These are phyloP conservation scores for Geotrupes spiniger DNA, from an alignment of 2,888 invertebrate species.

Conservation along the genomic window DNA sequence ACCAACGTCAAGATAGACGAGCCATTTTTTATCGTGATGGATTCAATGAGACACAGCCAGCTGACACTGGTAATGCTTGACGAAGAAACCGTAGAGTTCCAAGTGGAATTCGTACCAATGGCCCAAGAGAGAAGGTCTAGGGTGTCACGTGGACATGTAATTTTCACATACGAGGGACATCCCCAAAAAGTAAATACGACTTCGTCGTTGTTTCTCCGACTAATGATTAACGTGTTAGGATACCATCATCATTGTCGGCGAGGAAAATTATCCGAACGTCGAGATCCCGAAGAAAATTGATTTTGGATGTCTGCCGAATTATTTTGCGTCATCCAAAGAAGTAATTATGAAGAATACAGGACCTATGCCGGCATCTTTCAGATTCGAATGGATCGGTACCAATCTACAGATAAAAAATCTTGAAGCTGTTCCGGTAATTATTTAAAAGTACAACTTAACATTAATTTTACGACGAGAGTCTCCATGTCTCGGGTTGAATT, in stretches of 20 bases:
- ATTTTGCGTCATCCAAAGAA: conserved; percentile 48
- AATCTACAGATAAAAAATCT: conserved; percentile 2
- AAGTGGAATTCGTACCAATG: conserved; percentile 36
- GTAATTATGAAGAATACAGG: conserved; percentile 56
- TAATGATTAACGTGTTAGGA: conserved; percentile 53
- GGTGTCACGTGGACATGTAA: conserved; percentile 35
- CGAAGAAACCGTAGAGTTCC: conserved; percentile 26
- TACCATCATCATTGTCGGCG: conserved; percentile 59
- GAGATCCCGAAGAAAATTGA: conserved; percentile 55
- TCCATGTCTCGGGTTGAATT: no score
- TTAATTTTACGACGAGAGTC: no score
- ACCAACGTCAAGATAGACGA: conserved; percentile 51
- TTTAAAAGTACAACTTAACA: no score
- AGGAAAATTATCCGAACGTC: conserved; percentile 68
- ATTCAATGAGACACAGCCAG: conserved; percentile 17
- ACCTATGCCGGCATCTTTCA: conserved; percentile 52
- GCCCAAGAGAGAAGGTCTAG: conserved; percentile 32
- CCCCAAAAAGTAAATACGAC: conserved; percentile 43
- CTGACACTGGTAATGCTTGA: conserved; percentile 29
- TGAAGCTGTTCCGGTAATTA: conserved; percentile 11
- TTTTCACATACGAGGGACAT: conserved; percentile 46
- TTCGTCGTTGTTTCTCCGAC: neutral
- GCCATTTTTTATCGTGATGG: conserved; percentile 49
- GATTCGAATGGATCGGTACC: conserved; percentile 35
- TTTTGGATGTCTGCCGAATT: conserved; percentile 60